These are phyloP conservation scores for Acanthosepion pharaonis DNA, from an alignment of 2,888 invertebrate species.

Conservation along the genomic window DNA sequence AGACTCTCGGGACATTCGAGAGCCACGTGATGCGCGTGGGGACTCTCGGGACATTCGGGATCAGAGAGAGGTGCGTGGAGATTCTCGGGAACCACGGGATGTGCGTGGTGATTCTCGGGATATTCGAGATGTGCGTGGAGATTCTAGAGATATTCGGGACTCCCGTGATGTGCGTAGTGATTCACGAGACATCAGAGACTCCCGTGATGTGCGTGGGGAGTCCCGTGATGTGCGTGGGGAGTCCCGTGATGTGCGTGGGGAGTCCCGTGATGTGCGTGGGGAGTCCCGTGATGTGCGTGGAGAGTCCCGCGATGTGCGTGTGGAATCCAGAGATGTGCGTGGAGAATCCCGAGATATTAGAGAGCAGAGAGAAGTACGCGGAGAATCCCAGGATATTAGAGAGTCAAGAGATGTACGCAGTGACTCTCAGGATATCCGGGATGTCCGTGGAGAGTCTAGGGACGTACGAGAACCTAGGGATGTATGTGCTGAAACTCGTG, in stretches of 20 bases:
- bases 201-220: conserved; percentile 48
- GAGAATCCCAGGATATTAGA: conserved; percentile 34
- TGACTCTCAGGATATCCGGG: conserved; percentile 41
- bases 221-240: conserved; percentile 11
- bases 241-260: neutral
- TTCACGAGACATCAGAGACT: conserved; percentile 38
- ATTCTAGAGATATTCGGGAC: conserved; percentile 34
- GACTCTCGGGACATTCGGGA: neutral
- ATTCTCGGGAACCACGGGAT: conserved; percentile 38
- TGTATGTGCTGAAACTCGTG: conserved; percentile 34
- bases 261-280: neutral
- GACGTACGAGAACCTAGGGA: conserved; percentile 35
- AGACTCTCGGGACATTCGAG: neutral
- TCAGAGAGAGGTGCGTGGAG: neutral
- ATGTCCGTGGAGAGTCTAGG: conserved; percentile 43
- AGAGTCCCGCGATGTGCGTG: neutral
- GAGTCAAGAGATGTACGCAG: conserved; percentile 42
- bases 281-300: neutral
- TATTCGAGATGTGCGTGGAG: conserved; percentile 44
- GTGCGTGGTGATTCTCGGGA: conserved; percentile 40
- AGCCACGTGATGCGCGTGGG: neutral
- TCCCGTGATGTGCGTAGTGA: conserved; percentile 47
- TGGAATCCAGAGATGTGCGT: neutral
- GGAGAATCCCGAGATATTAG: neutral
- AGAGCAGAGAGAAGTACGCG: neutral